Conservation (phyloP, 2,113 vertebrate genomes). For the Gasterosteus aculeatus region DNA sequence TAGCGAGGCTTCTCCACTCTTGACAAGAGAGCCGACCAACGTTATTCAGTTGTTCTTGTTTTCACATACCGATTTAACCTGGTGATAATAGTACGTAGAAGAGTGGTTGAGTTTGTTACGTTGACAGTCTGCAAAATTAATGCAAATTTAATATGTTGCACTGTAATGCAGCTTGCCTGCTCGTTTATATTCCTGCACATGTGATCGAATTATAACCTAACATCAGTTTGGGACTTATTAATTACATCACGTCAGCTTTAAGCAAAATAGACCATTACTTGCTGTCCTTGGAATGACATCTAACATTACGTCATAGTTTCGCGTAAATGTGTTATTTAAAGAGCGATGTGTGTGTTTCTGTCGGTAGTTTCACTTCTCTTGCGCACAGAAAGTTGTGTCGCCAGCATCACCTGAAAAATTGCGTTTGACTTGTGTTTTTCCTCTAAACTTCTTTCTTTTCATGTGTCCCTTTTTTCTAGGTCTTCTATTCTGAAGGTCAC, state of each 20-base stretch:
- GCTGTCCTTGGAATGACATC: not conserved
- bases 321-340: not conserved
- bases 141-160: not conserved
- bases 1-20: not conserved
- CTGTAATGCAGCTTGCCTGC: slow-evolving; percentile 34
- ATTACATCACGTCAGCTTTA: no score
- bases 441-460: not conserved
- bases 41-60: not conserved
- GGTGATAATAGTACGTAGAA: not conserved
- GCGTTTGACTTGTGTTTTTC: not conserved
- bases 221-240: not conserved
- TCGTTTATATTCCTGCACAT: not conserved
- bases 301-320: not conserved
- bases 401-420: not conserved
- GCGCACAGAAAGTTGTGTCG: not conserved
- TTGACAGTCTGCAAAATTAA: not conserved
- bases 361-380: not conserved
- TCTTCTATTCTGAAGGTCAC: slow-evolving; percentile 16
- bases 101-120: fast-evolving
- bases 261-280: not conserved
- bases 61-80: not conserved
- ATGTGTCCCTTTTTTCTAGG: slow-evolving; percentile 40
- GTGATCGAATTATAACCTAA: not conserved
- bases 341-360: not conserved
- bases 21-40: not conserved